Conservation (phyloP, 2,888 invertebrate species). For the Scelioninae gen. 1 region DNA sequence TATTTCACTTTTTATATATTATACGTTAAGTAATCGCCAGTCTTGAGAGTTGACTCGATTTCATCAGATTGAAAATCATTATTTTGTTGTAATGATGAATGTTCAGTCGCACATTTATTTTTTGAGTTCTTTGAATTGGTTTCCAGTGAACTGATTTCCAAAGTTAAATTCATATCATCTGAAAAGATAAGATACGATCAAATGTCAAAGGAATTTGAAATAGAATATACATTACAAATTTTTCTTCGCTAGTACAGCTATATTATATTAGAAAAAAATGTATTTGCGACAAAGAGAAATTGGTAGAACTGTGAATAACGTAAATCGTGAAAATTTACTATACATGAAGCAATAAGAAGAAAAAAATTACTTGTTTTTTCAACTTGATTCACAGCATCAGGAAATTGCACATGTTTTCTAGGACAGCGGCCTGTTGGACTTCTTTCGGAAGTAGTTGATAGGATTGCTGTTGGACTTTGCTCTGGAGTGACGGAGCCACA, state of each 20-base stretch:
- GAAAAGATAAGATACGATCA: slow-evolving; percentile 8
- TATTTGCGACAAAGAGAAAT: too few species aligned
- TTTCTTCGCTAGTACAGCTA: too few species aligned
- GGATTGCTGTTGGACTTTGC: slow-evolving; percentile 85
- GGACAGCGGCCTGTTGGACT: slow-evolving; percentile 84
- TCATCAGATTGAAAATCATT: slow-evolving; percentile 29
- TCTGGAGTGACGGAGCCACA: slow-evolving; percentile 84
- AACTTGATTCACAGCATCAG: slow-evolving; percentile 83
- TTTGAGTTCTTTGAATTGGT: slow-evolving; percentile 10
- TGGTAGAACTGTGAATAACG: not conserved
- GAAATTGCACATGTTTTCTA: slow-evolving; percentile 90
- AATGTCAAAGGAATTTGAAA: slow-evolving; percentile 16
- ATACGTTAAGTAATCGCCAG: slow-evolving; percentile 35
- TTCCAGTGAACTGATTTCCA: slow-evolving; percentile 5
- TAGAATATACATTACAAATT: too few species aligned
- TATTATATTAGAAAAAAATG: too few species aligned
- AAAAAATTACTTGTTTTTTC: slow-evolving; percentile 75
- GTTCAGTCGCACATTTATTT: slow-evolving; percentile 1
- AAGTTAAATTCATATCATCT: slow-evolving; percentile 31
- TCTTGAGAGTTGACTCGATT: slow-evolving; percentile 17
- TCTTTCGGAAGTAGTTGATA: slow-evolving; percentile 79
- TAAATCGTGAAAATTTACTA: too few species aligned
- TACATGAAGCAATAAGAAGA: too few species aligned
- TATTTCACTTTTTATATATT: not conserved
- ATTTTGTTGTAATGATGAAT: not conserved